Percentiles rank a stretch among this genome's conserved stretches.
Conservation (phyloP, 2,888 invertebrate genomes). For the Danaus chrysippus region DNA sequence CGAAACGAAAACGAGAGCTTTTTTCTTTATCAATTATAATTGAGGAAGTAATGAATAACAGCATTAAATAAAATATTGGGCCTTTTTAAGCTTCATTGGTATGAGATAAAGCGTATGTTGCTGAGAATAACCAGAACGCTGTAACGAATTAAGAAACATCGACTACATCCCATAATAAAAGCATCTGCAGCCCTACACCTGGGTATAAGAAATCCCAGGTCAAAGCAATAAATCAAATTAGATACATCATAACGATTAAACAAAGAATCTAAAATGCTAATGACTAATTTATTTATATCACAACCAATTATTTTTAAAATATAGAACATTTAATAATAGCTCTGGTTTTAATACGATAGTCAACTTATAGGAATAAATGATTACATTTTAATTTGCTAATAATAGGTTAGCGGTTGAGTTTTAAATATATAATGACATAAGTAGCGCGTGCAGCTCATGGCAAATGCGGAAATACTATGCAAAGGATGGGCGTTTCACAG, state of each 20-base stretch:
- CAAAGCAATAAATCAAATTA: constrained; percentile 25
- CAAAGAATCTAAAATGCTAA: background rate
- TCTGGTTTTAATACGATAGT: no score
- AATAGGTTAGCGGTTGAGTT: constrained; percentile 6
- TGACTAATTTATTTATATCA: background rate
- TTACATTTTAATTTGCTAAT: constrained; percentile 21
- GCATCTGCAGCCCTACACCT: constrained; percentile 33
- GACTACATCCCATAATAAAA: constrained; percentile 20
- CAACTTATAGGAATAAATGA: background rate
- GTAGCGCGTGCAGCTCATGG: constrained; percentile 25
- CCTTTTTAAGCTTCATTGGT: background rate
- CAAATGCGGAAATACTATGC: constrained; percentile 32
- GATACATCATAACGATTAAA: background rate
- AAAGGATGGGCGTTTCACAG: constrained; percentile 38
- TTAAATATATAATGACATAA: constrained; percentile 22
- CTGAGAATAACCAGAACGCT: constrained; percentile 17
- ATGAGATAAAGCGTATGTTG: constrained; percentile 38
- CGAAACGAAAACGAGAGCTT: background rate
- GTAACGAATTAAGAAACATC: constrained; percentile 20
- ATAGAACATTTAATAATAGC: no score
- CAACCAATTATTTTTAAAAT: no score
- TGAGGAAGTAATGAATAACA: background rate
- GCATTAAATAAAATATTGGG: no score
- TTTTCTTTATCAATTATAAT: background rate
- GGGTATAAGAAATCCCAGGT: constrained; percentile 23